Evolutionary conservation across 2,113 vertebrate species (phyloP).

Genomic region (Suricata suricatta): DNA sequence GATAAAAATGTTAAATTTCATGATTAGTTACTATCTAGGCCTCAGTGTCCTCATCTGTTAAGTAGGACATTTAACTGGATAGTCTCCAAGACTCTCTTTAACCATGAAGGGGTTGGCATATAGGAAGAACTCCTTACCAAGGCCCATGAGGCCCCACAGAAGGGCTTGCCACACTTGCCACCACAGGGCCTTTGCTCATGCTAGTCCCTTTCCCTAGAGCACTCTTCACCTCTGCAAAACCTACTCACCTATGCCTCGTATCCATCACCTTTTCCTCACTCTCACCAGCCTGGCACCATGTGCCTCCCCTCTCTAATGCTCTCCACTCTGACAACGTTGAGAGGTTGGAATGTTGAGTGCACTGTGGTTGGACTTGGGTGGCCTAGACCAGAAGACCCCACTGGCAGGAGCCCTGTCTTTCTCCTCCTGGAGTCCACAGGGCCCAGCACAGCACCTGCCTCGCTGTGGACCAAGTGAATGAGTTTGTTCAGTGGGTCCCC

Average conservation of each 20-base stretch:
- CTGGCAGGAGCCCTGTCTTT: not conserved
- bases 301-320: not conserved
- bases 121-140: not conserved
- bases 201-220: not conserved
- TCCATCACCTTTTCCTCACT: not conserved
- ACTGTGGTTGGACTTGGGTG: not conserved
- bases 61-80: not conserved
- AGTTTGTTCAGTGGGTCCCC: not conserved
- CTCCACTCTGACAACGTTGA: not conserved
- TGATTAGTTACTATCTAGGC: not conserved
- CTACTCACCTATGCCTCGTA: not conserved
- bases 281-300: not conserved
- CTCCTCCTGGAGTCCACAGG: not conserved
- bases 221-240: not conserved
- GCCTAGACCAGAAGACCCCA: not conserved
- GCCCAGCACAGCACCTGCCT: not conserved
- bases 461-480: not conserved
- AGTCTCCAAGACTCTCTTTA: not conserved
- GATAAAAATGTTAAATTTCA: not conserved
- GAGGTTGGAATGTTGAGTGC: not conserved
- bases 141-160: not conserved
- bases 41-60: not conserved
- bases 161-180: not conserved
- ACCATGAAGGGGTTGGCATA: not conserved
- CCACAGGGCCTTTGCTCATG: not conserved